These are phyloP conservation scores for Macrotis lagotis DNA, from an alignment of 2,113 vertebrate species.

Conservation along the genomic window DNA sequence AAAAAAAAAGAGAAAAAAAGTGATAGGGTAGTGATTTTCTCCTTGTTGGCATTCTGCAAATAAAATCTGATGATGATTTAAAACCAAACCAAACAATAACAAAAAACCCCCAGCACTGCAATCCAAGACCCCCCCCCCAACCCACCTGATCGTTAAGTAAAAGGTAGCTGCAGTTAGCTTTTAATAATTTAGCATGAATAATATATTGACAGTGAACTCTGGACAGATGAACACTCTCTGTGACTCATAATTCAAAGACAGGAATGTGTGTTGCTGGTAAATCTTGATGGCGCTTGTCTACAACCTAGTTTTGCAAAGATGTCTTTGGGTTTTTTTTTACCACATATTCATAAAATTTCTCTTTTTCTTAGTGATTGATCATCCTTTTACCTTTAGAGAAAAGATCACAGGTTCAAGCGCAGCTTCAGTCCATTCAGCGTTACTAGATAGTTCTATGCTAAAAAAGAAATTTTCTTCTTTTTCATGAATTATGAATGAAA, in stretches of 20 bases:
- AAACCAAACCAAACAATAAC: too few relatives aligned
- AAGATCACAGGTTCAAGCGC: not conserved
- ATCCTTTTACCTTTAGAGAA: not conserved
- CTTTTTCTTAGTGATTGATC: not conserved
- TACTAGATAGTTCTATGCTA: not conserved
- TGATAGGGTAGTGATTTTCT: too few relatives aligned
- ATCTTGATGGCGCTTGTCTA: conserved; percentile 12
- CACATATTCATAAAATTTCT: not conserved
- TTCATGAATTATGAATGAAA: conserved; percentile 34
- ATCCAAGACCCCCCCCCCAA: too few relatives aligned
- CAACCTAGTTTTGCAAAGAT: conserved; percentile 8
- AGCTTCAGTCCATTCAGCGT: not conserved
- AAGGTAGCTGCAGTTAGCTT: conserved; percentile 49
- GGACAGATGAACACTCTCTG: conserved; percentile 39
- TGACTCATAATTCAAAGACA: not conserved
- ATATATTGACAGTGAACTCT: conserved; percentile 19
- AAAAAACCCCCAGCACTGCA: accelerated
- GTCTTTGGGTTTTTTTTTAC: not conserved
- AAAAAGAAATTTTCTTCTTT: not conserved
- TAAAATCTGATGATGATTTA: too few relatives aligned
- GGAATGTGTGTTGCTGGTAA: not conserved
- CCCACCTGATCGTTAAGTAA: conserved; percentile 28
- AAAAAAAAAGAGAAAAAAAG: not conserved
- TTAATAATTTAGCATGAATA: conserved; percentile 59
- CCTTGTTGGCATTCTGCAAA: too few relatives aligned